Base-by-base conservation (phyloP, 2,888 invertebrate genomes). In the Heteropelma amictum region DNA sequence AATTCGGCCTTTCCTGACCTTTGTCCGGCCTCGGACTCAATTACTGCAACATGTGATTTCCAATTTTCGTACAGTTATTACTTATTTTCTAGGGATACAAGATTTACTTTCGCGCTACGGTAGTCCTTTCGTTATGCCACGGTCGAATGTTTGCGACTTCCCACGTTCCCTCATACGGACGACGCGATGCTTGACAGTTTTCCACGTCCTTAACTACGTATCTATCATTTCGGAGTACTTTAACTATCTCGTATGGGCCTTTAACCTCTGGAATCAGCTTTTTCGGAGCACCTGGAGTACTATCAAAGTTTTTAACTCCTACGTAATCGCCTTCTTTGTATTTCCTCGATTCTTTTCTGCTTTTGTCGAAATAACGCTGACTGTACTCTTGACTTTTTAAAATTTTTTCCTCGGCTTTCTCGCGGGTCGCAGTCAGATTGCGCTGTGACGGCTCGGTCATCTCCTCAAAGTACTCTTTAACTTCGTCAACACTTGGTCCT, bases 291-390 rank as follows among this genome's bases (percentile, higher is more conserved):
- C 80, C 78, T 0, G 75, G 63, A 12, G 77, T 76, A 21, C 69
- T 74, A 5, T 78, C 70, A 21, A 77, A 78, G 38, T 81, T 79
- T 38, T 56, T 64, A 6, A 78, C 40, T 49, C 77, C 70, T 6
- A 80, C 74, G 14, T 72, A 73, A 56, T 80, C 82, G 6, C 71
- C 76, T 4, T 71, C 65, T 26, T 74, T 28, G 40, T 77, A 80
- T 30, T 64, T 42, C 42, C 67, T 35, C 6, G 78, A 71, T 14
- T 23, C 40, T 70, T 83, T 83, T 51, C 79, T 82, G 49, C 63
- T 83, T 45, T 75, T 79, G 70, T 86, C 72, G 71, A 76, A 84
- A 68, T 79, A 64, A 3, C 33, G 58, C 56, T 83, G 74, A 71
- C 80, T 83, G 21, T 80, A 78, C 4, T 69, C 23, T 56, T 85